These are phyloP conservation scores for Drosophila sucinea DNA, from an alignment of 1,140 invertebrate genomes.

Conservation along the genomic window DNA sequence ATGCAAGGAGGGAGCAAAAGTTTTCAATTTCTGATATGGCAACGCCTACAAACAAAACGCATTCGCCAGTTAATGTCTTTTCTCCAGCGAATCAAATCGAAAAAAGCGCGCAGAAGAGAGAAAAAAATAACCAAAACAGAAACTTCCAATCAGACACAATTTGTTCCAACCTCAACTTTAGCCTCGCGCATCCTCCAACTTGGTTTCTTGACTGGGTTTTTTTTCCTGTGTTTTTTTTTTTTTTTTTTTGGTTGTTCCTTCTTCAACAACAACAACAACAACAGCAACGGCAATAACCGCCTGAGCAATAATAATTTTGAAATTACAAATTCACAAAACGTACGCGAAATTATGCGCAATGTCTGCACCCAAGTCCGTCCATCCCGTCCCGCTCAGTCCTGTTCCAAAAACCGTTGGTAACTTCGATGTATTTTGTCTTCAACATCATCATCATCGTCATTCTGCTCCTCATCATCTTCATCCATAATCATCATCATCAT, in stretches of 20 bases:
- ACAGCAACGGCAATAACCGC: conserved; percentile 25
- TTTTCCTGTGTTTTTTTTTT: conserved; percentile 16
- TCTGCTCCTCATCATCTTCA: conserved; percentile 12
- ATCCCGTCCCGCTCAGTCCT: conserved; percentile 16
- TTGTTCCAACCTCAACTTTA: conserved; percentile 41
- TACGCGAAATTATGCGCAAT: conserved; percentile 79
- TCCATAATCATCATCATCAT: conserved; percentile 1
- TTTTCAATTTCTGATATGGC: conserved; percentile 32
- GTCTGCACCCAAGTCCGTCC: conserved; percentile 61
- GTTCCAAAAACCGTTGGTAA: conserved; percentile 23
- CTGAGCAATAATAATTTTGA: conserved; percentile 72
- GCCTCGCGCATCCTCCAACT: conserved; percentile 8
- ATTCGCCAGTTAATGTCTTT: conserved; percentile 53
- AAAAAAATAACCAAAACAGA: conserved; percentile 43
- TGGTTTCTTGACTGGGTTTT: conserved; percentile 8
- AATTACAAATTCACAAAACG: conserved; percentile 82
- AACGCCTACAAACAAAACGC: conserved; percentile 40
- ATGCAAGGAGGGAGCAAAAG: conserved; percentile 3
- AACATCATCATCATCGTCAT: conserved; percentile 6
- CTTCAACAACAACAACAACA: conserved; percentile 25
- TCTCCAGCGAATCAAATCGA: conserved; percentile 69
- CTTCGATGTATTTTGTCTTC: conserved; percentile 10
- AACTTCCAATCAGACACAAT: conserved; percentile 73
- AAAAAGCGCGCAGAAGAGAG: conserved; percentile 39
- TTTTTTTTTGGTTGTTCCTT: conserved; percentile 30